A percentile compares a stretch with the other conserved stretches of the same genome.
These are phyloP conservation scores for Xestia ashworthii DNA, from an alignment of 2,888 invertebrate species.

Conservation along the genomic window DNA sequence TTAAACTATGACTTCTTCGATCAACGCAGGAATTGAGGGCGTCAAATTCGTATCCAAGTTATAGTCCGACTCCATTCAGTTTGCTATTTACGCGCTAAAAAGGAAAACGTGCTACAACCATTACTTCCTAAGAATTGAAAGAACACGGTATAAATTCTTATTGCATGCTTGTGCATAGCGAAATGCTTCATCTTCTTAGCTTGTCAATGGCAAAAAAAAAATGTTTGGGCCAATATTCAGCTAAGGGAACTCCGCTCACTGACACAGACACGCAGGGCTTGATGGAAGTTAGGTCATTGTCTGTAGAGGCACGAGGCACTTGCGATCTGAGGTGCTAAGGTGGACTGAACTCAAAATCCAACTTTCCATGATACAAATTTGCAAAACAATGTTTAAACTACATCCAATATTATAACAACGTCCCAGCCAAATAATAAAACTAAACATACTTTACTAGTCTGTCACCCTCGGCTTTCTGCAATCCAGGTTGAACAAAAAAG, in stretches of 20 bases:
- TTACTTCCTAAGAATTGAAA: no score
- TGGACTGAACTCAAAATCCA: background rate
- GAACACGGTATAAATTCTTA: background rate
- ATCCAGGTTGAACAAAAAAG: conserved; percentile 24
- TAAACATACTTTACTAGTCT: background rate
- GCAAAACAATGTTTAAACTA: background rate
- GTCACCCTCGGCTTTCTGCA: background rate
- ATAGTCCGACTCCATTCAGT: background rate
- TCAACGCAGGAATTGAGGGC: background rate
- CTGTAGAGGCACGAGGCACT: background rate
- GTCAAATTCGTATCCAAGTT: background rate
- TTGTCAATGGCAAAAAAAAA: background rate
- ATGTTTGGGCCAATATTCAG: background rate
- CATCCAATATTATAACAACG: background rate
- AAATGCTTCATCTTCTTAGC: background rate
- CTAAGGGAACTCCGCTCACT: background rate
- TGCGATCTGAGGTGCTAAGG: background rate
- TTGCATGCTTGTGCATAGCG: background rate
- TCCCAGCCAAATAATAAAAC: background rate
- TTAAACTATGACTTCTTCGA: background rate
- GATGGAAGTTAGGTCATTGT: background rate
- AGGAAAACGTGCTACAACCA: no score
- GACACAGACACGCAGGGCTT: background rate
- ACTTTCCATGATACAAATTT: background rate
- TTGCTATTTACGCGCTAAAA: no score